Percentiles rank a stretch among this genome's conserved stretches.
Conservation (phyloP, 2,888 invertebrate species). For the Cerceris ruficornis region DNA sequence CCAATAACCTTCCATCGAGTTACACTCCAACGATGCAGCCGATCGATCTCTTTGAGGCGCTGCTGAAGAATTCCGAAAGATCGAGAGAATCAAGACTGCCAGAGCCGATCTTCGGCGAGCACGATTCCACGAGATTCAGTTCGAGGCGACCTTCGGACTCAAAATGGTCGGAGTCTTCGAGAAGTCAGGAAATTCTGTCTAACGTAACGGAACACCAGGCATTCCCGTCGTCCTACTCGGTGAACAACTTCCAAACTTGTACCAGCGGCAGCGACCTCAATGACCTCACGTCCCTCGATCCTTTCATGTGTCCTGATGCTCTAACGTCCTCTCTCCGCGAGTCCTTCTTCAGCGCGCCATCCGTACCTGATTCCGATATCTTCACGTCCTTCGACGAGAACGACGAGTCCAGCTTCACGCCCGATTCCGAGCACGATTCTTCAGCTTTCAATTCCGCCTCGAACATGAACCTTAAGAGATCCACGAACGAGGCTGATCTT, state of each 20-base stretch:
- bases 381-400: conserved; percentile 77
- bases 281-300: conserved; percentile 75
- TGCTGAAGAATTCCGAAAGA: conserved; percentile 62
- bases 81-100: conserved; percentile 58
- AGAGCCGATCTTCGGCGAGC: conserved; percentile 74
- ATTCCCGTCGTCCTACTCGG: conserved; percentile 77
- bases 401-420: conserved; percentile 54
- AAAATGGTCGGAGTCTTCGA: conserved; percentile 78
- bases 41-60: conserved; percentile 66
- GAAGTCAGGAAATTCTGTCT: conserved; percentile 77
- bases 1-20: conserved; percentile 7
- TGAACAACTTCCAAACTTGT: conserved; percentile 76
- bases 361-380: conserved; percentile 76
- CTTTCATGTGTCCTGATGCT: conserved; percentile 77
- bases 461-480: conserved; percentile 70
- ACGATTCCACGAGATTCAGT: conserved; percentile 75
- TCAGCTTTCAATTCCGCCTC: conserved; percentile 66
- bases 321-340: conserved; percentile 76
- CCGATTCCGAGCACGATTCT: conserved; percentile 22
- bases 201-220: conserved; percentile 69
- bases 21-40: conserved; percentile 50
- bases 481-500: conserved; percentile 40
- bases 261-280: conserved; percentile 77
- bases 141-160: conserved; percentile 78
- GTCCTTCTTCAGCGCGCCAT: conserved; percentile 76